phyloP scores from a whole-genome alignment of 2,113 vertebrate genomes.

The Coracopsis vasa region DNA sequence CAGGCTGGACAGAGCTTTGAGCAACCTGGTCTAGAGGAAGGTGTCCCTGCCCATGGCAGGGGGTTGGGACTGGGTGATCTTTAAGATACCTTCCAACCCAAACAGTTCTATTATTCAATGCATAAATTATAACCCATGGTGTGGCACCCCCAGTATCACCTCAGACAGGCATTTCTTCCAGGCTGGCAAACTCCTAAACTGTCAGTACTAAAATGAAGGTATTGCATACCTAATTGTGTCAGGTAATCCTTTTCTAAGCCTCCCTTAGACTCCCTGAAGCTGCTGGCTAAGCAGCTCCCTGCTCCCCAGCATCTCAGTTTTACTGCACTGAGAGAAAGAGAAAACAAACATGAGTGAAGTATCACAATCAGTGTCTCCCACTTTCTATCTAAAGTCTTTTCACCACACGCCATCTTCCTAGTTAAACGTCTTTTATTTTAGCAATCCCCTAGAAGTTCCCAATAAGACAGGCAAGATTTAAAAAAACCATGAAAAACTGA shows the following conservation, averaged over 20 bases:
- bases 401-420: accelerated
- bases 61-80: neutral
- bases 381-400: neutral
- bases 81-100: neutral
- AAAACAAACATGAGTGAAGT: neutral
- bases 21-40: neutral
- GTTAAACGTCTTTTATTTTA: neutral
- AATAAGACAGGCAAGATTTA: neutral
- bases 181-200: neutral
- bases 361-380: neutral
- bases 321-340: neutral
- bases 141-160: neutral
- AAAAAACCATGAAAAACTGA: neutral
- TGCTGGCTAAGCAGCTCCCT: neutral
- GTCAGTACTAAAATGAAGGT: neutral
- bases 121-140: neutral
- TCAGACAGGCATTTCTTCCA: neutral
- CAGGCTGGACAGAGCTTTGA: neutral
- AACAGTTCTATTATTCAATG: neutral
- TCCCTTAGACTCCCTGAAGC: neutral
- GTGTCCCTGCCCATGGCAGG: neutral
- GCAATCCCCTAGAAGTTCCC: neutral
- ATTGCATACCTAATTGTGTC: neutral
- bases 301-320: neutral
- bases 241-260: neutral